Evolutionary conservation across 1,140 invertebrate species (phyloP).

Genomic region (Caenorhabditis remanei): DNA sequence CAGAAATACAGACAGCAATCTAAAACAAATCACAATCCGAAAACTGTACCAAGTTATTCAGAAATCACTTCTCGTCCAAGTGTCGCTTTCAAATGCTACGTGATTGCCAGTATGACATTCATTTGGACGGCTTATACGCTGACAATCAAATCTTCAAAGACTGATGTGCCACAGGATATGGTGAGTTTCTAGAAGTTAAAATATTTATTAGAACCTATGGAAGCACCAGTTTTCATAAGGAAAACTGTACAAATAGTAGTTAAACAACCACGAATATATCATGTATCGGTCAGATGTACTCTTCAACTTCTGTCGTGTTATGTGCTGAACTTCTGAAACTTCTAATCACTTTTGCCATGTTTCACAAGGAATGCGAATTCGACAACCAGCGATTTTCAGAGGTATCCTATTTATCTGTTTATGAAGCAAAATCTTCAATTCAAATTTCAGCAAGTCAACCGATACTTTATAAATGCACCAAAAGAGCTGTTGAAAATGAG

Average conservation of each 20-base stretch:
- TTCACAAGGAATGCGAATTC: slow-evolving; percentile 65
- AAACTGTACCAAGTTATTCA: not conserved
- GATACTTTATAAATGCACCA: slow-evolving; percentile 74
- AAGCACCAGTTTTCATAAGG: too few relatives aligned
- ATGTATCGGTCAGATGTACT: slow-evolving; percentile 67
- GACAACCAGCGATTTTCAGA: slow-evolving; percentile 4
- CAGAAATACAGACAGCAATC: too few relatives aligned
- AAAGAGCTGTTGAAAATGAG: slow-evolving; percentile 74
- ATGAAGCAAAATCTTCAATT: not conserved
- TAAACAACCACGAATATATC: too few relatives aligned
- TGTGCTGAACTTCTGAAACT: slow-evolving; percentile 73
- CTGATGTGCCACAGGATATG: slow-evolving; percentile 54
- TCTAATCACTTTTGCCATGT: slow-evolving; percentile 70
- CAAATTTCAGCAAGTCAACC: slow-evolving; percentile 67
- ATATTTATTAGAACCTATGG: not conserved
- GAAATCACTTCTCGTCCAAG: not conserved
- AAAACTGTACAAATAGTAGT: not conserved
- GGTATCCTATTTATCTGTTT: not conserved
- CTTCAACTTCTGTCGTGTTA: slow-evolving; percentile 75
- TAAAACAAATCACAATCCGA: not conserved
- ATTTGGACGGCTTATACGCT: slow-evolving; percentile 76
- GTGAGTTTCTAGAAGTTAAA: slow-evolving; percentile 43
- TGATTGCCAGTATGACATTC: slow-evolving; percentile 73
- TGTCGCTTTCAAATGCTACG: slow-evolving; percentile 73
- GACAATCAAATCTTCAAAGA: slow-evolving; percentile 69